A percentile compares a stretch with the other conserved stretches of the same genome.
Evolutionary conservation across 2,113 vertebrate genomes (phyloP).

Genomic region (Buteo buteo): DNA sequence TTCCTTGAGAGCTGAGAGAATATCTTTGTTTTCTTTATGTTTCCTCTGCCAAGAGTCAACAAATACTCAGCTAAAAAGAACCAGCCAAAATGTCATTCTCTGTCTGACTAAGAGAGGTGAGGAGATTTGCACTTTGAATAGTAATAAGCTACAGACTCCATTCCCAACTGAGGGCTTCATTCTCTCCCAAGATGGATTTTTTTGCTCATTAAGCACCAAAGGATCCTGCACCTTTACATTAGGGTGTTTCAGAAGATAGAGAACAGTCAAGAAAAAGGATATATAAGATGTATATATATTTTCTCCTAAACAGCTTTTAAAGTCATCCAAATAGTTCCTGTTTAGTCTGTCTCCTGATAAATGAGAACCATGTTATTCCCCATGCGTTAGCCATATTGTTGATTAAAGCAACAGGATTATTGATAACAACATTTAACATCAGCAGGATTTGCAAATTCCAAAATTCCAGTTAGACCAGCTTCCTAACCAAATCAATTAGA

Average conservation of each 20-base stretch:
- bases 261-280: neutral
- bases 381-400: neutral
- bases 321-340: neutral
- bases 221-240: neutral
- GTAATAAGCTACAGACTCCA: neutral
- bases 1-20: neutral
- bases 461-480: neutral
- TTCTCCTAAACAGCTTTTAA: neutral
- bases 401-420: neutral
- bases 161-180: neutral
- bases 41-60: constrained; percentile 11
- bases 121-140: constrained; percentile 1
- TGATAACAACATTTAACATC: constrained; percentile 3
- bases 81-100: neutral
- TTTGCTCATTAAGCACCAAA: neutral
- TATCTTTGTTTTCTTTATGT: neutral
- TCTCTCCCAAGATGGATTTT: neutral
- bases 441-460: neutral
- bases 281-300: neutral
- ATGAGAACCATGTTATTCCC: neutral
- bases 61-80: constrained; percentile 16
- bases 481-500: neutral
- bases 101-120: neutral
- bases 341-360: constrained; percentile 40
- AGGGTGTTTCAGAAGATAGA: neutral